Evolutionary conservation across 1,140 invertebrate genomes (phyloP).

Genomic region (Zelostemma sp.): DNA sequence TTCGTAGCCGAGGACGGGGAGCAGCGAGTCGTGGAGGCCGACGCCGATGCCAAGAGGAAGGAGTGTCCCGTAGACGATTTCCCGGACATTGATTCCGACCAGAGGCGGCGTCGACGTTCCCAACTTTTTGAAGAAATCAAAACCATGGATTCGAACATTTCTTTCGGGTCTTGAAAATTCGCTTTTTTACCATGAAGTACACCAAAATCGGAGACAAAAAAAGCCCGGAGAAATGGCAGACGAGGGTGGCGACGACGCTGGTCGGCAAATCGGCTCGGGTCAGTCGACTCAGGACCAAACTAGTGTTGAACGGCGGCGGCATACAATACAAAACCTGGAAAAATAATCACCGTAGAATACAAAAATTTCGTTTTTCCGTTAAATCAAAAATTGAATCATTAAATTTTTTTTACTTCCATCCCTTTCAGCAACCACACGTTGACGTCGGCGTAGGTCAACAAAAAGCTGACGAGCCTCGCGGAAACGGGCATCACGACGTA

Average conservation of each 20-base stretch:
- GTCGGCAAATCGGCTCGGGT: conserved; percentile 63
- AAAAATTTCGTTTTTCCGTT: conserved; percentile 11
- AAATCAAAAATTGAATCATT: too few species aligned
- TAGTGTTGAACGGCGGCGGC: conserved; percentile 65
- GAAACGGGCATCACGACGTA: conserved; percentile 61
- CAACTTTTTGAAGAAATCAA: too few species aligned
- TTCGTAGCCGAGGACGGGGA: conserved; percentile 22
- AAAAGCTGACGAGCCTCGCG: conserved; percentile 54
- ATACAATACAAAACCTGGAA: conserved; percentile 67
- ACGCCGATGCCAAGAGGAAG: conserved; percentile 61
- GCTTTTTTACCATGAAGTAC: conserved; percentile 64
- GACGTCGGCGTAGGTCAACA: conserved; percentile 53
- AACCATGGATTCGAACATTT: too few species aligned
- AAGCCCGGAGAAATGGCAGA: conserved; percentile 62
- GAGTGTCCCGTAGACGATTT: conserved; percentile 62
- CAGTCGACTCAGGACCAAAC: conserved; percentile 59
- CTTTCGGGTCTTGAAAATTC: too few species aligned
- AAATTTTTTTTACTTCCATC: conserved; percentile 63
- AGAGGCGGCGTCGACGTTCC: conserved; percentile 58
- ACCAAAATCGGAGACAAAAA: conserved; percentile 63
- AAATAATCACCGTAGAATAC: conserved; percentile 34
- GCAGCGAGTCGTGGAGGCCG: conserved; percentile 42
- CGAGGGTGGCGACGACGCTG: conserved; percentile 61
- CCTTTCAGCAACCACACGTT: conserved; percentile 64
- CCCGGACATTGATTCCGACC: conserved; percentile 60